Evolutionary conservation across 2,113 vertebrate genomes (phyloP).

Genomic region (Nanorana parkeri): DNA sequence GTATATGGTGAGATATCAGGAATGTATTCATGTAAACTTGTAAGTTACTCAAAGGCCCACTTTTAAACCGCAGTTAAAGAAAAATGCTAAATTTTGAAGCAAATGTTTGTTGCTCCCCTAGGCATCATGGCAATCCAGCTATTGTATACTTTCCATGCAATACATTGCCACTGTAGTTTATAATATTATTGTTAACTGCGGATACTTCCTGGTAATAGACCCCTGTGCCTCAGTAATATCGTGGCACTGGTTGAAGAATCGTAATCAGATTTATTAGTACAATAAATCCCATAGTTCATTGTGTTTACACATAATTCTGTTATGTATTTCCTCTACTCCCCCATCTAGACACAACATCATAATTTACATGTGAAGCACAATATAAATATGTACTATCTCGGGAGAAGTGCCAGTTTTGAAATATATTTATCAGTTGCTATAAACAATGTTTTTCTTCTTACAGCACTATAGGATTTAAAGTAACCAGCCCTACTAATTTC

Average conservation of each 20-base stretch:
- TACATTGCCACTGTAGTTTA: no score
- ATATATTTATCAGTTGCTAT: slow-evolving; percentile 12
- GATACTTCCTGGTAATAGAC: slow-evolving; percentile 1
- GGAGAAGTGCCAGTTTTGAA: slow-evolving; percentile 2
- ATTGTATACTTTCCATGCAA: no score
- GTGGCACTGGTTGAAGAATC: background rate
- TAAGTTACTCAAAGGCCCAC: no score
- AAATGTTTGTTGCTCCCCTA: no score
- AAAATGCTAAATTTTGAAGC: no score
- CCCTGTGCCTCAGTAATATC: slow-evolving; percentile 26
- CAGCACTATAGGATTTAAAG: slow-evolving; percentile 9
- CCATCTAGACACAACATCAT: slow-evolving; percentile 24
- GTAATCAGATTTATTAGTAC: slow-evolving; percentile 14
- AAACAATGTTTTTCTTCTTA: slow-evolving; percentile 18
- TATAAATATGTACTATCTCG: slow-evolving; percentile 25
- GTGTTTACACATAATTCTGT: background rate
- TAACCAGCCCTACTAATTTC: slow-evolving; percentile 18
- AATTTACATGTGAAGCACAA: slow-evolving; percentile 37
- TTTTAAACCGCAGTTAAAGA: no score
- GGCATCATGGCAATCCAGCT: no score
- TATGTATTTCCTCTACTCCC: background rate
- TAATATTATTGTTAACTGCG: background rate
- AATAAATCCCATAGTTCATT: slow-evolving; percentile 28
- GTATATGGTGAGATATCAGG: no score
- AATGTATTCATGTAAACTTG: no score